Percentiles rank a stretch among this genome's conserved stretches.
These are phyloP conservation scores for Drosophila busckii DNA, from an alignment of 1,140 invertebrate genomes.

Conservation along the genomic window DNA sequence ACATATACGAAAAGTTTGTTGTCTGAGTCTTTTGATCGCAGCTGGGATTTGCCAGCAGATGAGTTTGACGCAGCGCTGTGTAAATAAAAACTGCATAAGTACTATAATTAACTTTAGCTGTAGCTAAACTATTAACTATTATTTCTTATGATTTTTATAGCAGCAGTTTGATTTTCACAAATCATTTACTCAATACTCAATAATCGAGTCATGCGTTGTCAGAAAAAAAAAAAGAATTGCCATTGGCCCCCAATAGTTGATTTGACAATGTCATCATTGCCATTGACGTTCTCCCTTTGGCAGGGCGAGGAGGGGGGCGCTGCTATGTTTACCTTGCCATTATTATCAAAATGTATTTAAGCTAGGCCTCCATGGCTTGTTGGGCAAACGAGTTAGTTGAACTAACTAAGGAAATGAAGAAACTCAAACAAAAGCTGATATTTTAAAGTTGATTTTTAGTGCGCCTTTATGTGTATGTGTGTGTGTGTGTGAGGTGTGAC, in stretches of 20 bases:
- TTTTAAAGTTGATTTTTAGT: conserved; percentile 28
- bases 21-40: conserved; percentile 55
- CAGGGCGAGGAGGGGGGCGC: too few relatives aligned
- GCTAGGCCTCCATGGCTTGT: conserved; percentile 38
- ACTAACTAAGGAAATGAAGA: conserved; percentile 34
- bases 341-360: conserved; percentile 51
- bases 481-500: conserved; percentile 59
- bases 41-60: too few relatives aligned
- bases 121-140: conserved; percentile 17
- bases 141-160: conserved; percentile 19
- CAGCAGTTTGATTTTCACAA: conserved; percentile 25
- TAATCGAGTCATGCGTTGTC: conserved; percentile 46
- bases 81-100: too few relatives aligned
- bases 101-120: not conserved
- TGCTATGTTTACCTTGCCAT: conserved; percentile 55
- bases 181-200: conserved; percentile 53
- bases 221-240: not conserved
- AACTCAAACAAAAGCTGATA: conserved; percentile 37
- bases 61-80: too few relatives aligned
- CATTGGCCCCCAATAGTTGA: conserved; percentile 68
- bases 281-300: conserved; percentile 31
- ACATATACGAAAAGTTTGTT: conserved; percentile 53
- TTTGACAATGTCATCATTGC: conserved; percentile 53
- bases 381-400: conserved; percentile 53
- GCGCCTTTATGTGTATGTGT: too few relatives aligned